Percentiles rank a stretch among this genome's conserved stretches.
phyloP scores from a whole-genome alignment of 1,140 invertebrate species.

The Leguminivora glycinivorella region DNA sequence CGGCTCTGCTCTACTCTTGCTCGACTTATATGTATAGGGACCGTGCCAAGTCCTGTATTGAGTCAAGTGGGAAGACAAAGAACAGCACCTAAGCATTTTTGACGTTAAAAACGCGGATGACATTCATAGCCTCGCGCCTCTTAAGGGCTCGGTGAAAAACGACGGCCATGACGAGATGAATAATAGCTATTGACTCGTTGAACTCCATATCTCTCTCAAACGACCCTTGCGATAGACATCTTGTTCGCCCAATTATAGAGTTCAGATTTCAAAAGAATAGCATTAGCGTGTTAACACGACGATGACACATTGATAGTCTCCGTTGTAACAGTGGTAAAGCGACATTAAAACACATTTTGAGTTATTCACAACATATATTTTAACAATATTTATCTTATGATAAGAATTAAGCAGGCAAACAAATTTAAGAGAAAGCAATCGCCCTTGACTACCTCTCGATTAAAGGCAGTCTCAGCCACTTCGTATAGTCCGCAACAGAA shows the following conservation, averaged over 20 bases:
- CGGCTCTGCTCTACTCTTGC: too few relatives aligned
- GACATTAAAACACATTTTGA: conserved; percentile 6
- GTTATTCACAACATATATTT: conserved; percentile 3
- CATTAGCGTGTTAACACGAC: not conserved
- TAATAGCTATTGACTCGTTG: not conserved
- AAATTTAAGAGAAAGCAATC: too few relatives aligned
- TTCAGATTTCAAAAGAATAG: not conserved
- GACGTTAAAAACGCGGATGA: not conserved
- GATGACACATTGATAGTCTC: not conserved
- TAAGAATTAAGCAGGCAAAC: too few relatives aligned
- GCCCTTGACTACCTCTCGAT: too few relatives aligned
- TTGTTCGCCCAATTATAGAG: not conserved
- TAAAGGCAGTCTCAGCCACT: too few relatives aligned
- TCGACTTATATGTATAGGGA: too few relatives aligned
- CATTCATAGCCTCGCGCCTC: not conserved
- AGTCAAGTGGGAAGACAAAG: not conserved
- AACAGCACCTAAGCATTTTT: not conserved
- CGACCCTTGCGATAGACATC: not conserved
- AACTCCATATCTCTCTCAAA: not conserved
- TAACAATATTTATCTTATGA: not conserved
- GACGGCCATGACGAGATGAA: conserved; percentile 12
- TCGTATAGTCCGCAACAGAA: too few relatives aligned
- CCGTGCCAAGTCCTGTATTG: too few relatives aligned
- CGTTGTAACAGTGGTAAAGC: not conserved
- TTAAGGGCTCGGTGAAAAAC: conserved; percentile 7